Percentiles rank a stretch among this genome's conserved stretches.
phyloP scores from a whole-genome alignment of 2,888 invertebrate species.

The Eristalis pertinax region DNA sequence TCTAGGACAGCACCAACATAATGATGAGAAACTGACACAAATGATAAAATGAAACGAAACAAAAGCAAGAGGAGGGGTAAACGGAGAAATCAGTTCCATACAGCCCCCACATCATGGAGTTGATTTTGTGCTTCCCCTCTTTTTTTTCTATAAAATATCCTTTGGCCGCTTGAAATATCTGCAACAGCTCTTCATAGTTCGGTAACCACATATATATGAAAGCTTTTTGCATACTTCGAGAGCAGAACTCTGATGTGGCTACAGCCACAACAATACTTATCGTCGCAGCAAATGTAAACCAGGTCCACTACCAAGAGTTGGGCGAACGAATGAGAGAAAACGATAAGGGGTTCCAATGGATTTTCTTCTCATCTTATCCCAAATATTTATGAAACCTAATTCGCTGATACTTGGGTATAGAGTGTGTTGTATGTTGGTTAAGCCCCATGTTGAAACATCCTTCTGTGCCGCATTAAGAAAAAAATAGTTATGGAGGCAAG shows the following conservation, averaged over 20 bases:
- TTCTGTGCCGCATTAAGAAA: not conserved
- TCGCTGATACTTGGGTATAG: constrained; percentile 42
- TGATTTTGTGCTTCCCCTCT: not conserved
- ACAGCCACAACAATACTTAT: constrained; percentile 22
- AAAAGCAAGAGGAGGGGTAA: not conserved
- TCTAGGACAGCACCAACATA: constrained; percentile 1
- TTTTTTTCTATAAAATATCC: not conserved
- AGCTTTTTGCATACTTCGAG: constrained; percentile 6
- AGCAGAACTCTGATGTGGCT: constrained; percentile 17
- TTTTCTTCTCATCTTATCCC: constrained; percentile 52
- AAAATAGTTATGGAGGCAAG: no score
- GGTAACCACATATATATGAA: constrained; percentile 53
- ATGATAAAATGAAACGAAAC: constrained; percentile 43
- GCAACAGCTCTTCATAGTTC: constrained; percentile 58
- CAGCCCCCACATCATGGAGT: not conserved
- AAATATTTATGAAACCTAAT: constrained; percentile 70
- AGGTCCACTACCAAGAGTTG: constrained; percentile 58
- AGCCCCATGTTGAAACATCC: not conserved
- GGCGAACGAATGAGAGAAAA: not conserved
- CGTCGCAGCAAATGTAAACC: constrained; percentile 57
- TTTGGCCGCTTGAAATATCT: constrained; percentile 40
- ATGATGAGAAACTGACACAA: constrained; percentile 60
- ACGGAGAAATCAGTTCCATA: not conserved
- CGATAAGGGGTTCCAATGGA: constrained; percentile 12
- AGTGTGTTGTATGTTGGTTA: not conserved